Evolutionary conservation across 1,140 invertebrate species (phyloP).

Genomic region (Ceratosolen fusciceps): DNA sequence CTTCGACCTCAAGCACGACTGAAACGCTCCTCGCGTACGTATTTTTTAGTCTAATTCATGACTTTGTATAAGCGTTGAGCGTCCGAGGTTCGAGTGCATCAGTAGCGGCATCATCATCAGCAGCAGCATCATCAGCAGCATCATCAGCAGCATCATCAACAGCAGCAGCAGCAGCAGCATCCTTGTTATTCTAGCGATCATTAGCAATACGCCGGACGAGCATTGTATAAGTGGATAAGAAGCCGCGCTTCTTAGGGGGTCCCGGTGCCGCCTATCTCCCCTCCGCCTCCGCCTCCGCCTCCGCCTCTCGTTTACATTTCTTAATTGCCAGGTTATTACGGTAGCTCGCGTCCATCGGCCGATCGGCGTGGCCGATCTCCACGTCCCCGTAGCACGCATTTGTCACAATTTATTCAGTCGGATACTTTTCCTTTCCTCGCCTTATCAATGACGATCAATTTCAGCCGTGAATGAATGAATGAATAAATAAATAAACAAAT

Average conservation of each 20-base stretch:
- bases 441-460: neutral
- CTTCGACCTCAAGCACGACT: slow-evolving; percentile 23
- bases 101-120: too few species aligned
- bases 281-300: neutral
- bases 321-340: neutral
- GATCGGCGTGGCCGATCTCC: too few species aligned
- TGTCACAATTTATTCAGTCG: slow-evolving; percentile 2
- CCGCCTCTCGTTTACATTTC: neutral
- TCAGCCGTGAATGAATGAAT: neutral
- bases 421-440: neutral
- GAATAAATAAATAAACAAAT: too few species aligned
- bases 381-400: neutral
- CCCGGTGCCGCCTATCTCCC: too few species aligned
- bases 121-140: too few species aligned
- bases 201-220: neutral
- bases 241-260: neutral
- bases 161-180: too few species aligned
- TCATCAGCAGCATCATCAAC: too few species aligned
- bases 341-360: too few species aligned
- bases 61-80: slow-evolving; percentile 8
- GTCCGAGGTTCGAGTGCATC: neutral
- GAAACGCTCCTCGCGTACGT: neutral
- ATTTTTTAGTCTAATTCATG: slow-evolving; percentile 14
- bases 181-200: slow-evolving; percentile 4
- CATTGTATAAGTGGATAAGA: slow-evolving; percentile 7